Base-by-base conservation (phyloP, 2,113 vertebrate genomes). In the Vulpes vulpes region DNA sequence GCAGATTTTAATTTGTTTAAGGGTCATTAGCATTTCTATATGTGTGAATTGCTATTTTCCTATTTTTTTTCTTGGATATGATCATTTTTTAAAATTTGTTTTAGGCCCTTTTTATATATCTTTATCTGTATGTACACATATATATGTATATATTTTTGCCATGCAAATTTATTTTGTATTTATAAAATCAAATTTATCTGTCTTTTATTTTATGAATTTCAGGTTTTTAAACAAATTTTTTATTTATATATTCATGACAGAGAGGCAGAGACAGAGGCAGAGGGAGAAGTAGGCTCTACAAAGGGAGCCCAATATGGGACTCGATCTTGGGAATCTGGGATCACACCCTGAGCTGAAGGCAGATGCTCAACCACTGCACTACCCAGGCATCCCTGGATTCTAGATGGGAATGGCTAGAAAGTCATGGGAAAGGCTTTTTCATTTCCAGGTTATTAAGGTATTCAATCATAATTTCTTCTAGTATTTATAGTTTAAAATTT, bases 151-250 rank as follows among this genome's bases (percentile, higher is more conserved):
- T 95, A 78, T 92, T 82, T 90, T 97, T 94, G 27, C 27, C 57
- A 80, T 95, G 25, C 30, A 87, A 91, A 81, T 88, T 95, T 95
- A 78, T 91, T 91, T 97, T 92, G 5, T 57, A 79, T 73, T 95
- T 94, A 62, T 87, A 80, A 86, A 95, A 60, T 94, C 16, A 97
- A 83, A 89, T 14, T 64, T 85, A 78, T 59, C 69, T 90, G 38
- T 60, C 14, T 67, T 67, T 89, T 97, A 60, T 85, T 89, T 96
- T 95, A 78, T 95, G 69, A 32, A 22, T 82, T 82, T 15, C 95
- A 27, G 27, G 53, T 95, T 96, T 98, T 85, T 43, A 43, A 43
- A 43, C 5, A 43, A 43, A 43, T 43, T 1, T 7, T 43, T 43
- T 43, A 43, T 43, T 43, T 43, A 43, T 43, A 7, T 43, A 43